Evolutionary conservation across 2,888 invertebrate genomes (phyloP).

Genomic region (Dolichopus griseipennis): DNA sequence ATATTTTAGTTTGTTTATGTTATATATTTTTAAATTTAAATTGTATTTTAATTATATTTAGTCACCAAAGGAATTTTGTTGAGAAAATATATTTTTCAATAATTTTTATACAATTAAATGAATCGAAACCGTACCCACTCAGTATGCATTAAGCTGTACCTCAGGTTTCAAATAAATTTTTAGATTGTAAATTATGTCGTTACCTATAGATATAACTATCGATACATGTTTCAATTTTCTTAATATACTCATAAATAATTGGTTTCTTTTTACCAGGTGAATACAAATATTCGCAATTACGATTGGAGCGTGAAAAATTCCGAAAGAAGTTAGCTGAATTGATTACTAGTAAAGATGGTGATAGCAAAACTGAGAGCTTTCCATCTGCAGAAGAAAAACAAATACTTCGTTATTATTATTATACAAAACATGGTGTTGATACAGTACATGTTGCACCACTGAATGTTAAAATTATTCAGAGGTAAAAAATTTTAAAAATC

Average conservation of each 20-base stretch:
- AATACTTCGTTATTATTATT: slow-evolving; percentile 76
- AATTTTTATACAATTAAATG: no score
- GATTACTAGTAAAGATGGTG: slow-evolving; percentile 51
- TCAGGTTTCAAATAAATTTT: no score
- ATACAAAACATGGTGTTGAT: slow-evolving; percentile 82
- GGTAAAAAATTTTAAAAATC: no score
- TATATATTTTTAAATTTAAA: no score
- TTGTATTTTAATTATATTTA: no score
- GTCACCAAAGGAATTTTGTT: background rate
- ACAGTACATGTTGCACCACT: slow-evolving; percentile 81
- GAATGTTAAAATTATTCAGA: slow-evolving; percentile 60
- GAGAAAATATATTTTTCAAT: background rate
- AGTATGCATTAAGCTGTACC: no score
- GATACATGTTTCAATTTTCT: no score
- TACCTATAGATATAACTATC: no score
- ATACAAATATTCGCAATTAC: background rate
- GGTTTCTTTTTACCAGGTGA: background rate
- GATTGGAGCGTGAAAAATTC: slow-evolving; percentile 66
- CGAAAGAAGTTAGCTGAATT: slow-evolving; percentile 67
- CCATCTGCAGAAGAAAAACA: slow-evolving; percentile 59
- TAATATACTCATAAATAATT: no score
- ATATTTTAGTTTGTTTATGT: no score
- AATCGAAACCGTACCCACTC: no score
- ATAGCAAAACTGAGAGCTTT: slow-evolving; percentile 40
- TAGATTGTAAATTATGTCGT: no score